Evolutionary conservation across 2,113 vertebrate genomes (phyloP).

Genomic region (Daubentonia madagascariensis): DNA sequence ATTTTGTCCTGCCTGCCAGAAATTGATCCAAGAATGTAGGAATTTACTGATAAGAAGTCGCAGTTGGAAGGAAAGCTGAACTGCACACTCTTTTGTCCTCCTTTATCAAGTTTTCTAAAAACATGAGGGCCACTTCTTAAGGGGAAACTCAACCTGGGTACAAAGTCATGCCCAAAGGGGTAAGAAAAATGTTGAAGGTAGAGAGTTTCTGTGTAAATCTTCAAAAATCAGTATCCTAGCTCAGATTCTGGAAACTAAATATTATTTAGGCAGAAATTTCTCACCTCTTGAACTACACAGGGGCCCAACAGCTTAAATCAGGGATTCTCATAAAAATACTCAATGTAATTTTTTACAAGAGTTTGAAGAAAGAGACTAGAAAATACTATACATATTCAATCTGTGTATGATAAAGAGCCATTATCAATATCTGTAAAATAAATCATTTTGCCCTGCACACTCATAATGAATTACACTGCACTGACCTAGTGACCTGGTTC

Average conservation of each 20-base stretch:
- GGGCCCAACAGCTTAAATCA: not conserved
- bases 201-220: not conserved
- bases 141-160: not conserved
- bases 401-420: not conserved
- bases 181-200: slow-evolving; percentile 28
- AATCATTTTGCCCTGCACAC: not conserved
- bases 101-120: not conserved
- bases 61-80: slow-evolving; percentile 9
- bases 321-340: not conserved
- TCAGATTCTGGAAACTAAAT: not conserved
- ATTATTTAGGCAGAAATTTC: not conserved
- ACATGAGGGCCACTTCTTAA: not conserved
- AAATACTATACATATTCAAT: not conserved
- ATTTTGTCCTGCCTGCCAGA: not conserved
- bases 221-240: not conserved
- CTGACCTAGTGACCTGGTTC: not conserved
- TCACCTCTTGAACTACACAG: not conserved
- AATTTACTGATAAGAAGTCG: slow-evolving; percentile 46
- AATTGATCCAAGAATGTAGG: slow-evolving; percentile 25
- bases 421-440: not conserved
- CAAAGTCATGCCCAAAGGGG: not conserved
- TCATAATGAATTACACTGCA: slow-evolving; percentile 3
- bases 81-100: not conserved
- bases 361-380: slow-evolving; percentile 2
- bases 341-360: not conserved